A percentile compares a stretch with the other conserved stretches of the same genome.
phyloP scores from a whole-genome alignment of 1,140 invertebrate genomes.

The Cepaea nemoralis region DNA sequence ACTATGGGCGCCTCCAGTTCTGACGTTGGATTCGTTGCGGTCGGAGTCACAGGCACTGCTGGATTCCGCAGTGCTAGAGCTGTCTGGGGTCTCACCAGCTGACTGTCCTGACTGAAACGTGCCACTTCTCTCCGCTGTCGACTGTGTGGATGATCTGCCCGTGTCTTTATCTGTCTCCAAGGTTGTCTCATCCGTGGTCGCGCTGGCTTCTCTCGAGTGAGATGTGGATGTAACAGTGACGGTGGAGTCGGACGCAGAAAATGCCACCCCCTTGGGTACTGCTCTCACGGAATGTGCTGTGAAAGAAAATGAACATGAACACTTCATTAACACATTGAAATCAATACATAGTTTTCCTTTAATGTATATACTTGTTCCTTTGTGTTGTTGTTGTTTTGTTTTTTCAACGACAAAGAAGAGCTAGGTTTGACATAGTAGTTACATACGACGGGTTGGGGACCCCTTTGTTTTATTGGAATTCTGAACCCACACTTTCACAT shows the following conservation, averaged over 20 bases:
- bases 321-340: no score
- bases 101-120: not conserved
- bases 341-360: no score
- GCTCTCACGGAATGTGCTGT: not conserved
- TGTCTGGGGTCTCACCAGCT: not conserved
- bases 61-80: not conserved
- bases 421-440: no score
- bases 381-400: no score
- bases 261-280: not conserved
- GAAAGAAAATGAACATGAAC: not conserved
- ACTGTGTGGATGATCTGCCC: not conserved
- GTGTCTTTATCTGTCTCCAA: not conserved
- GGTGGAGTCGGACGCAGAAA: not conserved
- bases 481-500: no score
- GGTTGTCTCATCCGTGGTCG: not conserved
- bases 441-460: no score
- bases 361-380: no score
- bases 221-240: not conserved
- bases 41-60: not conserved
- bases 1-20: not conserved
- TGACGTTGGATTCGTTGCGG: not conserved
- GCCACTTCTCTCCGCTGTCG: not conserved
- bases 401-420: no score
- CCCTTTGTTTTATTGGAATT: no score
- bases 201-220: not conserved